Evolutionary conservation across 2,888 invertebrate genomes (phyloP).

Genomic region (Amphimallon solstitiale): DNA sequence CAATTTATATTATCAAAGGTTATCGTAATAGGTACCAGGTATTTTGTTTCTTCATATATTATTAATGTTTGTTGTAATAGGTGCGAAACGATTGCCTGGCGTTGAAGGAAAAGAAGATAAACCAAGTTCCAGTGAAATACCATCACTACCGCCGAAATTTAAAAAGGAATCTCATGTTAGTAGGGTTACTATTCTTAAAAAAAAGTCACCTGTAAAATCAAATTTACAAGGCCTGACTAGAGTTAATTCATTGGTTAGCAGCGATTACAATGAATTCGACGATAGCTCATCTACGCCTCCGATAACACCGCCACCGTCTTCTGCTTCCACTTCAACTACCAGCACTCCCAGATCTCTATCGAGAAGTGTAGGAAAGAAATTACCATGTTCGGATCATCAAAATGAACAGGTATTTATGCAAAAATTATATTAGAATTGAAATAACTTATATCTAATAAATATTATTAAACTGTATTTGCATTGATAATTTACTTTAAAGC

Average conservation of each 20-base stretch:
- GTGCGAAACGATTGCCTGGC: slow-evolving; percentile 24
- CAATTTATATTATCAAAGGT: no score
- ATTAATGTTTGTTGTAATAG: no score
- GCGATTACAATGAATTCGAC: slow-evolving; percentile 71
- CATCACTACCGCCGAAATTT: slow-evolving; percentile 50
- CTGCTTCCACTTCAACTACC: slow-evolving; percentile 48
- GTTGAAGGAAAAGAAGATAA: slow-evolving; percentile 36
- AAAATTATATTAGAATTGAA: no score
- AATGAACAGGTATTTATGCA: slow-evolving; percentile 37
- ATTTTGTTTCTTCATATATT: no score
- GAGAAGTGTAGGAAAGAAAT: slow-evolving; percentile 52
- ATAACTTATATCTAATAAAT: no score
- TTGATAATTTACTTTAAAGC: no score
- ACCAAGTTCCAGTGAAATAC: slow-evolving; percentile 40
- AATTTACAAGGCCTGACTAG: slow-evolving; percentile 57
- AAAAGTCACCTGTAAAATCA: slow-evolving; percentile 61
- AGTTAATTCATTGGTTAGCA: slow-evolving; percentile 64
- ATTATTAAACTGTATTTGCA: no score
- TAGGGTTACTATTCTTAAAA: slow-evolving; percentile 71
- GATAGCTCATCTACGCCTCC: slow-evolving; percentile 69
- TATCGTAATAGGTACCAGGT: no score
- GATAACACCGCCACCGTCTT: slow-evolving; percentile 63
- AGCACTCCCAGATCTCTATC: slow-evolving; percentile 35
- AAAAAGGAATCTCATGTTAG: slow-evolving; percentile 64
- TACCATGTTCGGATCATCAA: slow-evolving; percentile 36